Percentiles rank a stretch among this genome's conserved stretches.
Conservation (phyloP, 92 coral and sea anemone species). For the Phenganax stokvisi region DNA sequence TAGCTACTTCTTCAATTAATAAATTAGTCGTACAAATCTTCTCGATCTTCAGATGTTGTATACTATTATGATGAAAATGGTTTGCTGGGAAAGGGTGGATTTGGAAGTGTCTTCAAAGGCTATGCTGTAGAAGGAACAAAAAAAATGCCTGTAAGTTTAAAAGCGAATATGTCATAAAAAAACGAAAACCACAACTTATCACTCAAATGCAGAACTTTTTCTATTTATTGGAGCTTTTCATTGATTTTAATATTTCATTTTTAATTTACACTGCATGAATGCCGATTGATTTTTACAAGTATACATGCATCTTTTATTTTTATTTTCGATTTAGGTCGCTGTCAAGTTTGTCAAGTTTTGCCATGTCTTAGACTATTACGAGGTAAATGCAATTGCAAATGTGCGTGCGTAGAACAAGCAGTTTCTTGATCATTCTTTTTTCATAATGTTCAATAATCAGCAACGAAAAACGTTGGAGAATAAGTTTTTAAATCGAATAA, state of each 20-base stretch:
- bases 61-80: slow-evolving; percentile 14
- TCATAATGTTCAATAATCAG: no score
- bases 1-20: background rate
- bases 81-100: background rate
- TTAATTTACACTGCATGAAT: no score
- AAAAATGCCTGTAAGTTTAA: background rate
- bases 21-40: background rate
- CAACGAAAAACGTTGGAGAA: background rate
- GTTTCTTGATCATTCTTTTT: background rate
- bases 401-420: background rate
- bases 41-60: background rate
- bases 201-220: no score
- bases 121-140: slow-evolving; percentile 1
- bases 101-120: background rate
- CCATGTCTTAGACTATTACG: background rate
- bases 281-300: no score
- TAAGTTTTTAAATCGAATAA: no score
- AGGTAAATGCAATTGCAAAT: background rate
- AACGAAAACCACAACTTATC: background rate
- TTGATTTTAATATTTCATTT: no score
- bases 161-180: background rate
- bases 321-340: background rate
- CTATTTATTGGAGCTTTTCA: no score
- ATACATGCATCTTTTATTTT: no score
- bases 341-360: background rate